Base-by-base conservation (phyloP, 92 coral and sea anemone genomes). In the Siderastrea siderea region DNA sequence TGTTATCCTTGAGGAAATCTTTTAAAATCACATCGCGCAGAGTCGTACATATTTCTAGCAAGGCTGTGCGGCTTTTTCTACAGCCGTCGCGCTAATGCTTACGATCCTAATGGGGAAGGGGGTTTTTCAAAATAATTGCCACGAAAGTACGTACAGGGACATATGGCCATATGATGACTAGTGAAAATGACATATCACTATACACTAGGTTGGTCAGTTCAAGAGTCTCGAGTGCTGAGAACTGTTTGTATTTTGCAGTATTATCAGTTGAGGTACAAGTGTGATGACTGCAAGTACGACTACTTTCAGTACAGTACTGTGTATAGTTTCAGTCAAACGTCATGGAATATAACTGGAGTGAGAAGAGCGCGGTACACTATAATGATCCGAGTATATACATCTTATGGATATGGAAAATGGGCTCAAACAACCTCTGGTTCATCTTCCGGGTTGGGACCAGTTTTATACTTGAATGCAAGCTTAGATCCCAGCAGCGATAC, bases 361-460 rank as follows among this genome's bases (percentile, higher is more conserved):
- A 19, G 5, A 0, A 84, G 89, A 46, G 68, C 55, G 48, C 46
- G 38, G 12, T 85, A 66, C 77, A 43, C 84, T 1, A 58, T 54
- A 5, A 6, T 1, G 48, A 77, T 77, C 10, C 57, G 3, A 14
- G 68, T 48, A 5, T 3, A 2, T 10, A 60, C 77, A 8, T n/a
- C 44, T 3, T 85, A 76, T 77, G 89, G 89, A 47, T 1, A 1
- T 52, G 89, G 89, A 51, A 46, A 7, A 17, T 67, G 26, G n/a
- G 69, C 69, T 5, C 16, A 73, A 17, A 64, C 73, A 12, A 48
- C 67, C 3, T n/a, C 59, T 17, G 11, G 2, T 19, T 38, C 58
- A 19, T 0, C 47, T 10, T 50, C 80, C 4, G 13, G 6, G 6
- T 2, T 48, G 62, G 52, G 43, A 9, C 64, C 53, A 44, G 86